A percentile compares a stretch with the other conserved stretches of the same genome.
phyloP scores from a whole-genome alignment of 1,140 invertebrate genomes.

The Calephelis nemesis region DNA sequence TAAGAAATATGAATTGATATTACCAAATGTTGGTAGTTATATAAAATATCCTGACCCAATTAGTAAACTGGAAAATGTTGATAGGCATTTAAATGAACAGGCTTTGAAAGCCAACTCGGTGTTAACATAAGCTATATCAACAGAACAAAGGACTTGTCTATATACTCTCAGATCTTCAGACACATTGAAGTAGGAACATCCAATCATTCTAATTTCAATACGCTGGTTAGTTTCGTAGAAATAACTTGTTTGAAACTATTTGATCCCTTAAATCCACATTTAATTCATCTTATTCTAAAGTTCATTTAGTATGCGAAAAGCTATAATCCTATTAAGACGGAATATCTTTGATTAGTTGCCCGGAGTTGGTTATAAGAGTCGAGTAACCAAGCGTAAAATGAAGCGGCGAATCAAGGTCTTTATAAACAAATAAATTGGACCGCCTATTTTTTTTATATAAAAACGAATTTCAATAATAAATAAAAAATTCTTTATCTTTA shows the following conservation, averaged over 20 bases:
- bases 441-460: not conserved
- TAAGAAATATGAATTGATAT: too few relatives aligned
- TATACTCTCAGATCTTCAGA: not conserved
- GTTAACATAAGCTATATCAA: not conserved
- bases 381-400: constrained; percentile 14
- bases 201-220: not conserved
- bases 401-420: constrained; percentile 9
- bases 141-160: not conserved
- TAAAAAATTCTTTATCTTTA: too few relatives aligned
- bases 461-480: too few relatives aligned
- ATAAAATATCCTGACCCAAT: too few relatives aligned
- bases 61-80: too few relatives aligned
- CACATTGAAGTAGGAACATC: not conserved
- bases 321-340: constrained; percentile 9
- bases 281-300: constrained; percentile 6
- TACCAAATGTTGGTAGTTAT: too few relatives aligned
- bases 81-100: not conserved
- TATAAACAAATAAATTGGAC: constrained; percentile 7
- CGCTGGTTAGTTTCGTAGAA: not conserved
- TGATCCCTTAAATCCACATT: not conserved
- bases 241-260: not conserved
- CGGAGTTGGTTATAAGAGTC: constrained; percentile 4
- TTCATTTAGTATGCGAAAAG: not conserved
- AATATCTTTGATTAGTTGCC: constrained; percentile 16
- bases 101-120: too few relatives aligned